Evolutionary conservation across 2,888 invertebrate genomes (phyloP).

Genomic region (Tricholauxania praeusta): DNA sequence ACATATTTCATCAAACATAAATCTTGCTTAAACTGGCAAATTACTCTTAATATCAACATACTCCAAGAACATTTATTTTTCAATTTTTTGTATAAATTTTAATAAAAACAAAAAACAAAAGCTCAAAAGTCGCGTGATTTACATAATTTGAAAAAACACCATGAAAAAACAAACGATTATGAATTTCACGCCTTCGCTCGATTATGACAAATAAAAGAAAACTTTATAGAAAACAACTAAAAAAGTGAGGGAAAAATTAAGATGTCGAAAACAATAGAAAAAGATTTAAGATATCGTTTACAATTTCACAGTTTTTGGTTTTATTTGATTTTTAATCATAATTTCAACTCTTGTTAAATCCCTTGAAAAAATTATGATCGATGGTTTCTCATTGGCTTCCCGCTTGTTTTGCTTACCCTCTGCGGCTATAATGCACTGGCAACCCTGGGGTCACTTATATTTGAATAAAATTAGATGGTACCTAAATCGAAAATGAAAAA

Average conservation of each 20-base stretch:
- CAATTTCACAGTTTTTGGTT: constrained; percentile 18
- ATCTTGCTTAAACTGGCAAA: no score
- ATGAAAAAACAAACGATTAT: no score
- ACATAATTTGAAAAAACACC: no score
- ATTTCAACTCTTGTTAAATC: no score
- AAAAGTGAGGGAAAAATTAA: neutral
- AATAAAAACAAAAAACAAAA: no score
- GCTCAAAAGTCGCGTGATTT: no score
- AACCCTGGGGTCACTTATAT: neutral
- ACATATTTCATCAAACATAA: no score
- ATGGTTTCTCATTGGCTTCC: constrained; percentile 7
- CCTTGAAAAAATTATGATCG: constrained; percentile 21
- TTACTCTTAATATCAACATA: no score
- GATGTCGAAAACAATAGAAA: neutral
- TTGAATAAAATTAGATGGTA: neutral
- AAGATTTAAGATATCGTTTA: constrained; percentile 23
- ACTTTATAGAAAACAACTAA: neutral
- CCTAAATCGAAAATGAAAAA: neutral
- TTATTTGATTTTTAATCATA: neutral
- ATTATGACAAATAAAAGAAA: no score
- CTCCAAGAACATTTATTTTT: no score
- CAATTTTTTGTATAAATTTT: no score
- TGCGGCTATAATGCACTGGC: neutral
- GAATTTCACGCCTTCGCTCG: no score
- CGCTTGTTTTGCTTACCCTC: neutral